Percentiles rank a stretch among this genome's conserved stretches.
phyloP scores from a whole-genome alignment of 2,888 invertebrate species.

The Ichneumoninae sp. region DNA sequence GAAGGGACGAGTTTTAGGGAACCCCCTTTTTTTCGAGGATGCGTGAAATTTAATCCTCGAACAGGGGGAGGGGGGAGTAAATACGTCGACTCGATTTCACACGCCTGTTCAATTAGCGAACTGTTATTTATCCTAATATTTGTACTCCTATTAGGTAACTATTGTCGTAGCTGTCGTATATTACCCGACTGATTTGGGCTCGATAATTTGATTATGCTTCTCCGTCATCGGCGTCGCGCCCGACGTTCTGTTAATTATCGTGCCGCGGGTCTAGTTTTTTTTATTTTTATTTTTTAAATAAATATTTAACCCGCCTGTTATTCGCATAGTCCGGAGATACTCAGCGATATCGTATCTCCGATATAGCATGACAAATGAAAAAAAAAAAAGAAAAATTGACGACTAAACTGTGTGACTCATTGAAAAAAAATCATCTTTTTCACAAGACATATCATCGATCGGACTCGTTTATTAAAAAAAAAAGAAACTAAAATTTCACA shows the following conservation, averaged over 20 bases:
- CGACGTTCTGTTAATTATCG: constrained; percentile 27
- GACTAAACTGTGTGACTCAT: constrained; percentile 30
- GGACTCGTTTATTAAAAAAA: constrained; percentile 57
- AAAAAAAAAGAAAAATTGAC: constrained; percentile 24
- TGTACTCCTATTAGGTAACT: constrained; percentile 74
- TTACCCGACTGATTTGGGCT: constrained; percentile 66
- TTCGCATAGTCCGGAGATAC: constrained; percentile 53
- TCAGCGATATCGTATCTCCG: constrained; percentile 37
- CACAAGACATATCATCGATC: constrained; percentile 74
- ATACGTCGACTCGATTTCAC: constrained; percentile 47
- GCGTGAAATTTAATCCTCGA: constrained; percentile 1
- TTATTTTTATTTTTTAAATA: not conserved
- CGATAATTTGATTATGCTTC: constrained; percentile 31
- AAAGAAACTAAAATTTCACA: constrained; percentile 13
- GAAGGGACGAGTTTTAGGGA: not conserved
- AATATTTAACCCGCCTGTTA: not conserved
- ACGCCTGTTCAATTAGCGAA: constrained; percentile 59
- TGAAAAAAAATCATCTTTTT: constrained; percentile 40
- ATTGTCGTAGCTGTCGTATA: constrained; percentile 73
- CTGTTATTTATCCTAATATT: constrained; percentile 76
- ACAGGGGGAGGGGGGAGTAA: constrained; percentile 18
- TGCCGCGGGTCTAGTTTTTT: constrained; percentile 26
- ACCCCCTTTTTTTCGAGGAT: not conserved
- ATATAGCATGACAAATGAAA: constrained; percentile 32
- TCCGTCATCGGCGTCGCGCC: constrained; percentile 15